Conservation (phyloP, 2,113 vertebrate genomes). For the Plecturocebus donacophilus region DNA sequence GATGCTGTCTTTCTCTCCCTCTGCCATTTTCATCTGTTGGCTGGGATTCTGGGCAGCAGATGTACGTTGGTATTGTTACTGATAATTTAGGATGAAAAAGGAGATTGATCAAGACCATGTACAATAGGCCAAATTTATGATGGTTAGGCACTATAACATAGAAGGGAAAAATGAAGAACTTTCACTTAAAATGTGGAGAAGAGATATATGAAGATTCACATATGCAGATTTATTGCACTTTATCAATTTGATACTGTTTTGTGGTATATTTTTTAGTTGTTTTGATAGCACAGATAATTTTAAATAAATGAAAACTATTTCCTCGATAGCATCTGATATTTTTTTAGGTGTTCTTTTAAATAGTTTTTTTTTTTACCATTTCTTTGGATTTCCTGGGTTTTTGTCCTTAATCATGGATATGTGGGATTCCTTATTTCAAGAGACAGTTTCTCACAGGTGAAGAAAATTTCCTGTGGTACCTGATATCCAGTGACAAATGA, state of each 20-base stretch:
- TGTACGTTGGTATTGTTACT: neutral
- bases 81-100: neutral
- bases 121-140: neutral
- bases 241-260: neutral
- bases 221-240: neutral
- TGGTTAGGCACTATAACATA: neutral
- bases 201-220: neutral
- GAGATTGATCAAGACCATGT: neutral
- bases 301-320: neutral
- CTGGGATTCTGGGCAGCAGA: neutral
- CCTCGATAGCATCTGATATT: neutral
- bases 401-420: neutral
- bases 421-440: neutral
- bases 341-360: neutral
- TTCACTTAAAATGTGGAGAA: neutral
- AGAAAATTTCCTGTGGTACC: neutral
- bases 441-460: neutral
- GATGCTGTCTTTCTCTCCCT: neutral
- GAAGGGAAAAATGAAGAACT: neutral
- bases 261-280: neutral
- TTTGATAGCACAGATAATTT: neutral
- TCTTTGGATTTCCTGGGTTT: neutral
- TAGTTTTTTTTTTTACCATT: neutral
- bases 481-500: neutral
- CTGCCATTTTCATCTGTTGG: fast-evolving